A percentile compares a stretch with the other conserved stretches of the same genome.
These are phyloP conservation scores for rat (Rattus norvegicus) DNA, from an alignment of 2,113 vertebrate genomes.

Conservation along the genomic window DNA sequence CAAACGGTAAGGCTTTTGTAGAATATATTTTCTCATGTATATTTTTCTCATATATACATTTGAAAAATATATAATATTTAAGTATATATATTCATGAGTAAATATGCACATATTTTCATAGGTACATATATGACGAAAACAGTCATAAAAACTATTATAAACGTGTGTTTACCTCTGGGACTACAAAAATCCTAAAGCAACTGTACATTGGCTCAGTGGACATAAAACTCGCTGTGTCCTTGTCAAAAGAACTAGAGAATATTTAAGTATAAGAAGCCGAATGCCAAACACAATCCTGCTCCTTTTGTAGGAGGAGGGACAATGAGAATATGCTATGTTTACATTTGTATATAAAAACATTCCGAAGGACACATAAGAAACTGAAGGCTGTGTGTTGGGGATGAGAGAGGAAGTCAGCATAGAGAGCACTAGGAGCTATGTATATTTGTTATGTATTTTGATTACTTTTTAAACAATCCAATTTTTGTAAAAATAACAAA, in stretches of 20 bases:
- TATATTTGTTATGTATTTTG: slow-evolving; percentile 7
- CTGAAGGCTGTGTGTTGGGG: not conserved
- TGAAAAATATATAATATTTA: too few species aligned
- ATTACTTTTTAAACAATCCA: not conserved
- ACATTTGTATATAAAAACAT: not conserved
- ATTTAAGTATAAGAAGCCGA: not conserved
- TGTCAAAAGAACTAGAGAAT: not conserved
- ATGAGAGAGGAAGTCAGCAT: not conserved
- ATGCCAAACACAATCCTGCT: not conserved
- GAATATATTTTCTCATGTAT: not conserved
- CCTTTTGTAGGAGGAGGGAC: not conserved
- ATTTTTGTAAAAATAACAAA: not conserved
- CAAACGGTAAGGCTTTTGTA: not conserved
- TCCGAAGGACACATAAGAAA: not conserved
- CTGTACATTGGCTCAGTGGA: not conserved
- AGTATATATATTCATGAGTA: too few species aligned
- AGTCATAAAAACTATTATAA: slow-evolving; percentile 30
- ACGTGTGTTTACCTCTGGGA: not conserved
- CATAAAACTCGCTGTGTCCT: not conserved
- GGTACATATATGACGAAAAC: too few species aligned
- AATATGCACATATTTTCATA: too few species aligned
- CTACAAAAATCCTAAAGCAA: slow-evolving; percentile 29
- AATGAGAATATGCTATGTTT: not conserved
- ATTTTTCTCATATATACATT: too few species aligned
- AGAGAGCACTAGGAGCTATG: not conserved